phyloP scores from a whole-genome alignment of 2,113 vertebrate species.

The human (Homo sapiens) region GRCh38 chr16:5963001-5963500 shows the following conservation, averaged over 20 bases:
- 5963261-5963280: background rate
- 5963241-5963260: background rate
- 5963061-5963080: background rate
- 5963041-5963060: background rate
- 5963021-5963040: background rate
- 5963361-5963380: background rate
- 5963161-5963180: background rate
- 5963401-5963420: background rate
- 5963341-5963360: background rate
- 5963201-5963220: no score
- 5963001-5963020: slow-evolving; percentile 11
- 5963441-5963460: background rate
- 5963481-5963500: no score
- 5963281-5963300: background rate
- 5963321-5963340: background rate
- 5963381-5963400: background rate
- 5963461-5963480: background rate
- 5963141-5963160: background rate
- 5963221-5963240: background rate
- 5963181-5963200: background rate
- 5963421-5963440: background rate
- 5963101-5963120: background rate
- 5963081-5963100: background rate
- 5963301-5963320: no score
- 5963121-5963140: background rate